Evolutionary conservation across 2,113 vertebrate species (phyloP), one percentile per base, ranked within the genome.

Genomic region (Toxostoma redivivum): DNA sequence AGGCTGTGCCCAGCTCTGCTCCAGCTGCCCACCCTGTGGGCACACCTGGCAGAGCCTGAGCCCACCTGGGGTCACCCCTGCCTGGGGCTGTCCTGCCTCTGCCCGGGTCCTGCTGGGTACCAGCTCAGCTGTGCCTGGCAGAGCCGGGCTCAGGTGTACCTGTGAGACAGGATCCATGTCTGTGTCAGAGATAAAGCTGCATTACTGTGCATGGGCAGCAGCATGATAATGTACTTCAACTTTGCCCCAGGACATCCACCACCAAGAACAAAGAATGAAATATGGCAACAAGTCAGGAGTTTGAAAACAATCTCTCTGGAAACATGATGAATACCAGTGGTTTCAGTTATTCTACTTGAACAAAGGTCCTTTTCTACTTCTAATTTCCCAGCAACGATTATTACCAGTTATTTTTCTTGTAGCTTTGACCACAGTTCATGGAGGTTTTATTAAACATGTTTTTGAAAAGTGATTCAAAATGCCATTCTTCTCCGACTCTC

Each of bases 341-440:
- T 97, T 97, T 97, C 83, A 91, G 94, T 92, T 91, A 89, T 92
- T 96, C 88, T 92, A 18, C 74, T 96, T 62, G 81, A 91, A 97
- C 94, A 97, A 97, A 97, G 95, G 61, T 94, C 77, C 92, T 96
- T 97, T 97, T 97, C 84, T 97, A 95, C 83, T 95, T 96, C 91
- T 95, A 94, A 96, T 97, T 97, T 97, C 90, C 94, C 92, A 96
- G 97, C 92, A 97, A 96, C 5, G 45, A 95, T 97, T 96, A 96
- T 94, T 97, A 96, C 90, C 83, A 96, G 93, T 90, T 95, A 95
- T 95, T 95, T 97, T 95, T 95, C 88, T 89, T 93, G 88, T 96
- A 93, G 88, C 78, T 93, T 96, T 96, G 88, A 92, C 93, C 92
- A 93, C 78, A 83, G 93, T 92, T 95, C 78, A 10, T 91, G 79